Conservation (phyloP, 2,888 invertebrate species). For the Plebejus argus region DNA sequence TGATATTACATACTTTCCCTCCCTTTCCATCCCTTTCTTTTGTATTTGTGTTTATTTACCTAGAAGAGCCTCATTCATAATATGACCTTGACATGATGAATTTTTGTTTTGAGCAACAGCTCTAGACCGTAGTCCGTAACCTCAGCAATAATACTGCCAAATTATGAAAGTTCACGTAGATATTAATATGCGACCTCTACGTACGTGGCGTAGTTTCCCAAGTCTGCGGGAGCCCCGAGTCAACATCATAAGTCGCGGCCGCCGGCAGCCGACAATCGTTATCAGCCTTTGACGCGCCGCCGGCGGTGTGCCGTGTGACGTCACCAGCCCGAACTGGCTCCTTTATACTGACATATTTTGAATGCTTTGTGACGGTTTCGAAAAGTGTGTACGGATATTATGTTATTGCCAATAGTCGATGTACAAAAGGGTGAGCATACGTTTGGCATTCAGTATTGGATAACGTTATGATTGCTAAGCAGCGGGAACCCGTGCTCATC, state of each 20-base stretch:
- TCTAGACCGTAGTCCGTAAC: neutral
- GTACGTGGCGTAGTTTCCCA: conserved; percentile 6
- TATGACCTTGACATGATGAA: neutral
- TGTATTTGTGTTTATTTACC: too few relatives aligned
- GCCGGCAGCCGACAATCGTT: conserved; percentile 56
- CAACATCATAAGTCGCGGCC: conserved; percentile 63
- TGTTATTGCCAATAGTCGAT: neutral
- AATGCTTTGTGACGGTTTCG: neutral
- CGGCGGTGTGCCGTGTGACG: conserved; percentile 43
- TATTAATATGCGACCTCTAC: conserved; percentile 5
- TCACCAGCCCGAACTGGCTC: conserved; percentile 38
- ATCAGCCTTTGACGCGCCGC: conserved; percentile 48
- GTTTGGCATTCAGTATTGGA: too few relatives aligned
- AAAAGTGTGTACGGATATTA: neutral
- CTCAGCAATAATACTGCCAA: neutral
- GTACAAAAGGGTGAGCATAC: neutral
- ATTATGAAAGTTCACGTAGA: neutral
- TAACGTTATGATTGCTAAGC: too few relatives aligned
- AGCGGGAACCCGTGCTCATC: too few relatives aligned
- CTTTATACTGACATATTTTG: neutral
- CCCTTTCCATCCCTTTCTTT: too few relatives aligned
- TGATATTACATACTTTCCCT: too few relatives aligned
- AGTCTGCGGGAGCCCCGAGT: conserved; percentile 48
- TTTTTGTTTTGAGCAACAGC: neutral
- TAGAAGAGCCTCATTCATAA: too few relatives aligned